Evolutionary conservation across 2,113 vertebrate genomes (phyloP).

Genomic region (Apeltes quadracus): DNA sequence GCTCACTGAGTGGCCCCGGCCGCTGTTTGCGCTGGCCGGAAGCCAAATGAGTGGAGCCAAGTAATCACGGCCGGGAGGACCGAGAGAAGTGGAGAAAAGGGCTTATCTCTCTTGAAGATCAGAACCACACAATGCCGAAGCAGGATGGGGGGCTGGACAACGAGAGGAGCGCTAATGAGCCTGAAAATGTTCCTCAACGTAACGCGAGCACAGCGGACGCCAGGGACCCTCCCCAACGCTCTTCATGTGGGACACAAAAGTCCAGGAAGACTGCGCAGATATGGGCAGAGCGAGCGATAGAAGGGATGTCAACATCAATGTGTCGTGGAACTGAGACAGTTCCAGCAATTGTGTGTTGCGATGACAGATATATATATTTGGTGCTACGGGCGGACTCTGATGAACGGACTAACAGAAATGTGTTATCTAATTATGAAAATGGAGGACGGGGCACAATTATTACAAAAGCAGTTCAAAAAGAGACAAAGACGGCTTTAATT

Average conservation of each 20-base stretch:
- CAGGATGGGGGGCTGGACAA: slow-evolving; percentile 18
- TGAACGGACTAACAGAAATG: slow-evolving; percentile 18
- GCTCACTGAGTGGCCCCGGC: slow-evolving; percentile 41
- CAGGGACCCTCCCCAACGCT: slow-evolving; percentile 44
- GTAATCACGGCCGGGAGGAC: slow-evolving; percentile 60
- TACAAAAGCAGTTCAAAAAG: neutral
- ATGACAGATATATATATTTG: slow-evolving; percentile 23
- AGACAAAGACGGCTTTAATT: slow-evolving; percentile 3
- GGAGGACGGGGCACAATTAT: neutral
- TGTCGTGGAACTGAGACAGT: slow-evolving; percentile 20
- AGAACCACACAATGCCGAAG: slow-evolving; percentile 48
- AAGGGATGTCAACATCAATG: slow-evolving; percentile 33
- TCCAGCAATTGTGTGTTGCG: neutral
- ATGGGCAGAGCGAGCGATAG: slow-evolving; percentile 8
- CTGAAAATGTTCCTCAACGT: slow-evolving; percentile 64
- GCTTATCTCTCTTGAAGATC: slow-evolving; percentile 62
- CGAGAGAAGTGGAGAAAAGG: slow-evolving; percentile 53
- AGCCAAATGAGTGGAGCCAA: slow-evolving; percentile 66
- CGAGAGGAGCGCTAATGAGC: slow-evolving; percentile 68
- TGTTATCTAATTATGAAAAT: neutral
- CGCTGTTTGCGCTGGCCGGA: slow-evolving; percentile 66
- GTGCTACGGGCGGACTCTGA: slow-evolving; percentile 13
- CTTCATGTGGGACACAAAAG: slow-evolving; percentile 36
- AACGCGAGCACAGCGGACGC: slow-evolving; percentile 37
- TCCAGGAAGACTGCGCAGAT: slow-evolving; percentile 35